A percentile compares a stretch with the other conserved stretches of the same genome.
Evolutionary conservation across 2,888 invertebrate species (phyloP).

Genomic region (Cosmorhoe ocellata): DNA sequence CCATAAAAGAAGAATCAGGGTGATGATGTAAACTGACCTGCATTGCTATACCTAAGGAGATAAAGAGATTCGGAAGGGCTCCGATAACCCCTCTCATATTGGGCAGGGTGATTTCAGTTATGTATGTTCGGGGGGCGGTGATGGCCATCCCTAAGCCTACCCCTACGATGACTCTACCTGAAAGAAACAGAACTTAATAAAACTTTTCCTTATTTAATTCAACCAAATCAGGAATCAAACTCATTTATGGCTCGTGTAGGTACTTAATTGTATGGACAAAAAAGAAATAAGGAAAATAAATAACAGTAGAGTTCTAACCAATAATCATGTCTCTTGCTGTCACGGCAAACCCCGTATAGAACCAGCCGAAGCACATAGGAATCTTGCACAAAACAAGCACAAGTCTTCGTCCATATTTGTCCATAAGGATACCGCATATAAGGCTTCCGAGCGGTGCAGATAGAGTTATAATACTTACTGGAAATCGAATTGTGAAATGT

Average conservation of each 20-base stretch:
- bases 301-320: constrained; percentile 55
- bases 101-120: constrained; percentile 85
- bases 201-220: no score
- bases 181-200: constrained; percentile 2
- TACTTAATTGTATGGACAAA: no score
- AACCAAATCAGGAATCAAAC: no score
- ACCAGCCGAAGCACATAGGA: constrained; percentile 85
- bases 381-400: constrained; percentile 81
- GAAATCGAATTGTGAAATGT: constrained; percentile 23
- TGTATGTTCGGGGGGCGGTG: constrained; percentile 83
- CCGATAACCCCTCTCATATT: constrained; percentile 86
- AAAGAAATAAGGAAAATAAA: no score
- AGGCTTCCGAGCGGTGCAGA: constrained; percentile 85
- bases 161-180: constrained; percentile 83
- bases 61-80: constrained; percentile 83
- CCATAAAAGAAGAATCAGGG: no score
- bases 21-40: constrained; percentile 44
- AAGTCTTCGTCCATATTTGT: constrained; percentile 82
- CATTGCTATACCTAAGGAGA: constrained; percentile 84
- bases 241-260: no score
- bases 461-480: constrained; percentile 83
- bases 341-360: constrained; percentile 76
- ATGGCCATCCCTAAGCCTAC: constrained; percentile 85
- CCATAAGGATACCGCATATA: constrained; percentile 84
- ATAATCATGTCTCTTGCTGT: constrained; percentile 78